phyloP scores from a whole-genome alignment of 2,113 vertebrate genomes.

The Salvelinus namaycush region DNA sequence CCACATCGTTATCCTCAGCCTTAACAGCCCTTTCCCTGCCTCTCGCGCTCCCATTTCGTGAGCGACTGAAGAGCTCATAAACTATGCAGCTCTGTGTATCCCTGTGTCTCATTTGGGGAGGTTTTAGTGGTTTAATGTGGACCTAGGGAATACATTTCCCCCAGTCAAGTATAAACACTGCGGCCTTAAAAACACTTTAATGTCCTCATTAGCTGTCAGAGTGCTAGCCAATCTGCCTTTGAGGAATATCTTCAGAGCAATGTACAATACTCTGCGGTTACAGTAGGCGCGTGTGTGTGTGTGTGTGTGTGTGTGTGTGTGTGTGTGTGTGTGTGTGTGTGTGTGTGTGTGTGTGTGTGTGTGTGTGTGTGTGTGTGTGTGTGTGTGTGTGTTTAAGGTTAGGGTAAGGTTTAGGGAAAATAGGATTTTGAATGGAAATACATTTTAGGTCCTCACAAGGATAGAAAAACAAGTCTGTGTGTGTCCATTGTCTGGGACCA shows the following conservation, averaged over 20 bases:
- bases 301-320: slow-evolving; percentile 20
- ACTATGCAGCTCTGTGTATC: slow-evolving; percentile 39
- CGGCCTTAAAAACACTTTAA: slow-evolving; percentile 67
- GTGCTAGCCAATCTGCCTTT: slow-evolving; percentile 59
- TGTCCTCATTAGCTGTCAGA: slow-evolving; percentile 73
- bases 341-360: slow-evolving; percentile 25
- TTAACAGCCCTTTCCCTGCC: slow-evolving; percentile 13
- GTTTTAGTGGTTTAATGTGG: slow-evolving; percentile 55
- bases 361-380: slow-evolving; percentile 21
- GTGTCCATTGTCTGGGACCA: background rate
- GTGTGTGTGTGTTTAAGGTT: slow-evolving; percentile 5
- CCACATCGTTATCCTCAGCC: slow-evolving; percentile 14
- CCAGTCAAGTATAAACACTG: slow-evolving; percentile 67
- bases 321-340: slow-evolving; percentile 22
- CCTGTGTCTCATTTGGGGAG: slow-evolving; percentile 51
- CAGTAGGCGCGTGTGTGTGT: slow-evolving; percentile 15
- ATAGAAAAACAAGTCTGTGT: slow-evolving; percentile 1
- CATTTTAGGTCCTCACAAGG: too few relatives aligned
- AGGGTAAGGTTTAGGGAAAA: too few relatives aligned
- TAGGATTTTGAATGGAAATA: too few relatives aligned
- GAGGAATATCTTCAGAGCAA: slow-evolving; percentile 66
- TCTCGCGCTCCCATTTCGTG: slow-evolving; percentile 28
- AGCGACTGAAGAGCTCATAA: slow-evolving; percentile 56
- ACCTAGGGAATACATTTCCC: slow-evolving; percentile 64
- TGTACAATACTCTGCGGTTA: slow-evolving; percentile 46